Conservation (phyloP, 2,888 invertebrate species). For the Melanophora roralis region DNA sequence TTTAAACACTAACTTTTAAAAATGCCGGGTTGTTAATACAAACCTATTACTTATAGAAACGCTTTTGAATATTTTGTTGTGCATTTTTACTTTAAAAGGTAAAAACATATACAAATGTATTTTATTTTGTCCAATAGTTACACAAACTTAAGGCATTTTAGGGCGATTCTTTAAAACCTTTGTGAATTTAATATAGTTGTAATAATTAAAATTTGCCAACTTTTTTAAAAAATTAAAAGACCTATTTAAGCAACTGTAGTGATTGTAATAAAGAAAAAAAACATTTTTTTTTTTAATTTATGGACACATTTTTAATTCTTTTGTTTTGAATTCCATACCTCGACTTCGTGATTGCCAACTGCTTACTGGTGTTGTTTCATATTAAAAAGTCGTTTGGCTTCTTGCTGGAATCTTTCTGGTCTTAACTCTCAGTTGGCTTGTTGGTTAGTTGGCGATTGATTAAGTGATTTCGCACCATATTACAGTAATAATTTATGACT, state of each 20-base stretch:
- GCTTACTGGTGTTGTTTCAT: not conserved
- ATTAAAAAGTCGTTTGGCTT: constrained; percentile 22
- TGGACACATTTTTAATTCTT: constrained; percentile 16
- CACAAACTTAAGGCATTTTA: no score
- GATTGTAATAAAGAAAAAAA: not conserved
- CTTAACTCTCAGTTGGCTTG: not conserved
- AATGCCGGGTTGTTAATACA: no score
- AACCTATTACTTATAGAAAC: no score
- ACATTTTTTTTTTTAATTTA: not conserved
- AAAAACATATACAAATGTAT: no score
- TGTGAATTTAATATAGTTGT: no score
- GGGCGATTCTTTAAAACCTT: no score
- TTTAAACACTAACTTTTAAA: no score
- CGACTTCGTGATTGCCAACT: not conserved
- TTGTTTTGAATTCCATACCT: constrained; percentile 34
- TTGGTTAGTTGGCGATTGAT: constrained; percentile 65
- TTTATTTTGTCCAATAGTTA: no score
- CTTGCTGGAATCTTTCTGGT: constrained; percentile 47
- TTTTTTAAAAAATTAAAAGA: not conserved
- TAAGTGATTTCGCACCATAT: constrained; percentile 69
- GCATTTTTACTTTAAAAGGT: no score
- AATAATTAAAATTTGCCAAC: not conserved
- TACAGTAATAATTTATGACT: constrained; percentile 73
- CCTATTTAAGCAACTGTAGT: not conserved
- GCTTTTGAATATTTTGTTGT: no score